phyloP scores from a whole-genome alignment of 2,797 vertebrate species.

The Anguilla anguilla region DNA sequence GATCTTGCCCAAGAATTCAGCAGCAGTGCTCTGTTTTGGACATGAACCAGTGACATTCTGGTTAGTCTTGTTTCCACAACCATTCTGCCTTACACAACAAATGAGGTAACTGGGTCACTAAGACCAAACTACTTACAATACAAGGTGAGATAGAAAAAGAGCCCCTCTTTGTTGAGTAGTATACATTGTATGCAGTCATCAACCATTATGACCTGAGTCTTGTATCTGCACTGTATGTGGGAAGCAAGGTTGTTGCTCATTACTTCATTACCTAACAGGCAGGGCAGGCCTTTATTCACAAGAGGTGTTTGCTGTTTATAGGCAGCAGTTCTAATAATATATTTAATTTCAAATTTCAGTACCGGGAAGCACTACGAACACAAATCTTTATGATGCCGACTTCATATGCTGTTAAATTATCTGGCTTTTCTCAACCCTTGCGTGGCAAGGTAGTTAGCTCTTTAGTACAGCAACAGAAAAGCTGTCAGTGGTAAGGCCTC shows the following conservation, averaged over 20 bases:
- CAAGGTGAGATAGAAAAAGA: background rate
- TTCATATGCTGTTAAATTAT: background rate
- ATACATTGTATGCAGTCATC: background rate
- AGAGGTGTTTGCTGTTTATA: background rate
- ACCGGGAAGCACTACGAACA: background rate
- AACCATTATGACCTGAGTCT: background rate
- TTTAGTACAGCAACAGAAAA: no score
- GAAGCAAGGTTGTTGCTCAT: background rate
- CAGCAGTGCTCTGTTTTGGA: background rate
- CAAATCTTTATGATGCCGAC: background rate
- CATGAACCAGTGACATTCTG: background rate
- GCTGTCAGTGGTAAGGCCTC: no score
- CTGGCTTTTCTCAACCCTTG: background rate
- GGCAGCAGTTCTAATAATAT: background rate
- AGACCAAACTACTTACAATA: background rate
- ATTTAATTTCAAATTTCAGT: background rate
- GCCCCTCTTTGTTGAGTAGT: background rate
- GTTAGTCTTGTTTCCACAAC: background rate
- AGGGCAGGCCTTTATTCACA: background rate
- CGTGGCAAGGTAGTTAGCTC: no score
- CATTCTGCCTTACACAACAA: background rate
- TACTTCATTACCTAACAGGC: background rate
- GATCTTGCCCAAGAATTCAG: background rate
- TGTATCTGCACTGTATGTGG: background rate
- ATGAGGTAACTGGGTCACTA: background rate